These are phyloP conservation scores for Anhinga anhinga DNA, from an alignment of 2,113 vertebrate species.

Conservation along the genomic window DNA sequence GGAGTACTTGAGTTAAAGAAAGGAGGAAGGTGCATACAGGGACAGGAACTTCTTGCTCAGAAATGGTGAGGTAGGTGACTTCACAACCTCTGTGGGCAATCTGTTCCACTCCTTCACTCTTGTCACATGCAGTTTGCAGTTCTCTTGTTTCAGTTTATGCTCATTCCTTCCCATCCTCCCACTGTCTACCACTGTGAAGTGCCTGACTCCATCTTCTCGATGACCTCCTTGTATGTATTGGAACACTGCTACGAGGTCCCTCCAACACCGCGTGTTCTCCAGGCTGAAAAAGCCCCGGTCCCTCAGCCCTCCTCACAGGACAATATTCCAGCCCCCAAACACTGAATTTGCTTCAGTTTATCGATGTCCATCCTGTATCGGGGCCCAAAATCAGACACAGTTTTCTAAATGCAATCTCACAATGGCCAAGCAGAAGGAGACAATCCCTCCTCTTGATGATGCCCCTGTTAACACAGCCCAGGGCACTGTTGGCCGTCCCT, in stretches of 20 bases:
- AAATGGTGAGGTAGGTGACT: not conserved
- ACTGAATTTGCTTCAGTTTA: not conserved
- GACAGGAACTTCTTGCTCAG: not conserved
- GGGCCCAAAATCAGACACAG: not conserved
- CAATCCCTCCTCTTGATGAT: not conserved
- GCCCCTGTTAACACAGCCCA: not conserved
- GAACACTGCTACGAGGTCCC: not conserved
- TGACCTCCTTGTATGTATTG: not conserved
- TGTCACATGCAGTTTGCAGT: accelerated
- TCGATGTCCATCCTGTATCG: not conserved
- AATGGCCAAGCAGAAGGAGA: not conserved
- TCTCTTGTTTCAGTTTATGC: not conserved
- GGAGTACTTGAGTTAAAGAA: not conserved
- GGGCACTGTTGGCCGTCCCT: not conserved
- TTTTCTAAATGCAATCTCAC: not conserved
- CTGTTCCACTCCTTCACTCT: not conserved
- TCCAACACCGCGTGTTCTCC: not conserved
- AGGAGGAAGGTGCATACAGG: not conserved
- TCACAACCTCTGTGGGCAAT: not conserved
- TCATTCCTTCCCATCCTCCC: not conserved
- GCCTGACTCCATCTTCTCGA: not conserved
- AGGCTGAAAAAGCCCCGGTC: not conserved
- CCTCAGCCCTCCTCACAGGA: not conserved
- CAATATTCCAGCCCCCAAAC: not conserved
- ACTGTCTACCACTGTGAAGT: not conserved